Evolutionary conservation across 2,797 vertebrate species (phyloP).

Genomic region (Helicolenus hilgendorfi): DNA sequence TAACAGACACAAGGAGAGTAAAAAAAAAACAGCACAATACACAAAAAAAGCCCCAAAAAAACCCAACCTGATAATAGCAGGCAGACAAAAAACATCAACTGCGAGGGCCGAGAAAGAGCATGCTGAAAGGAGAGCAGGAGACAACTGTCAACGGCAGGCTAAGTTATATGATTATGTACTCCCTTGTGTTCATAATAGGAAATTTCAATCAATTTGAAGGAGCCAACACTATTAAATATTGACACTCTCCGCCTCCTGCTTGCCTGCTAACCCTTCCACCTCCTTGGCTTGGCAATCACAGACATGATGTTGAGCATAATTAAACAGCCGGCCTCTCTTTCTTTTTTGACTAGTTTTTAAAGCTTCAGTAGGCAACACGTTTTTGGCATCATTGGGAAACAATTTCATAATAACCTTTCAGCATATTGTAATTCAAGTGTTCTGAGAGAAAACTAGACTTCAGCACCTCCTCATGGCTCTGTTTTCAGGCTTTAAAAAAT

Average conservation of each 20-base stretch:
- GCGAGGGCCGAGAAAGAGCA: constrained; percentile 30
- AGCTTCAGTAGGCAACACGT: no score
- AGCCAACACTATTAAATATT: constrained; percentile 80
- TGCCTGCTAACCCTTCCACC: constrained; percentile 74
- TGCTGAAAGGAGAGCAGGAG: constrained; percentile 48
- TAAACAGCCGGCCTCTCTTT: constrained; percentile 78
- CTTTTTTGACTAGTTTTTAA: constrained; percentile 22
- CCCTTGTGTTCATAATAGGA: constrained; percentile 71
- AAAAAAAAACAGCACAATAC: constrained; percentile 34
- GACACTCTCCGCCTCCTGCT: constrained; percentile 61
- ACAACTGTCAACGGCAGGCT: constrained; percentile 53
- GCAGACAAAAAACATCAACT: constrained; percentile 49
- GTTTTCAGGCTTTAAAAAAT: no score
- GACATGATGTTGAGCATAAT: constrained; percentile 90
- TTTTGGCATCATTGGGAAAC: no score
- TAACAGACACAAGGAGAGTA: constrained; percentile 60
- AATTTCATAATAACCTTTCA: no score
- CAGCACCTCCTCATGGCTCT: no score
- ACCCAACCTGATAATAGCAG: constrained; percentile 38
- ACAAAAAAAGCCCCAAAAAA: not conserved
- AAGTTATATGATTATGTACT: constrained; percentile 61
- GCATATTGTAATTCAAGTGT: no score
- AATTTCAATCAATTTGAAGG: constrained; percentile 78
- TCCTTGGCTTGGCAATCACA: constrained; percentile 78
- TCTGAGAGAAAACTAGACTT: no score